A percentile compares a stretch with the other conserved stretches of the same genome.
Evolutionary conservation across 2,797 vertebrate genomes (phyloP).

Genomic region (Tragopan temminckii): DNA sequence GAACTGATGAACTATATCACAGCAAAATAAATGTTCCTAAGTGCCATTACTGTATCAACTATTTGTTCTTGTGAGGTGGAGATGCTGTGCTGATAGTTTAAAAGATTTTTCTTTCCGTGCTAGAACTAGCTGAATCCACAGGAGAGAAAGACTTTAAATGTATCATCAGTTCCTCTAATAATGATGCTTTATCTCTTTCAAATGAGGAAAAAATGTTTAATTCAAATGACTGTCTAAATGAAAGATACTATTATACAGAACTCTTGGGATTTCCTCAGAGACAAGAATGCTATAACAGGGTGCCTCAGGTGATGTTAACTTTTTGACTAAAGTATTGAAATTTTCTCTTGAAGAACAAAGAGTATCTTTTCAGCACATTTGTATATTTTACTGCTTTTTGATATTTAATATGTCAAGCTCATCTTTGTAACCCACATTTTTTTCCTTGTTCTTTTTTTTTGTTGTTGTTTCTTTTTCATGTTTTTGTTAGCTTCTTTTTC

Average conservation of each 20-base stretch:
- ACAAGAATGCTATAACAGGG: neutral
- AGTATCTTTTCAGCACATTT: neutral
- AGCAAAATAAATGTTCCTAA: neutral
- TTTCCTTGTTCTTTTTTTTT: neutral
- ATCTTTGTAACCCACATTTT: neutral
- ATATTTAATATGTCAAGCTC: neutral
- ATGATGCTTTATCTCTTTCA: conserved; percentile 41
- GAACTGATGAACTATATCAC: neutral
- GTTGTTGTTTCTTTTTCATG: neutral
- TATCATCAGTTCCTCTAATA: conserved; percentile 22
- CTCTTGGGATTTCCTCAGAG: conserved; percentile 8
- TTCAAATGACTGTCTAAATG: conserved; percentile 29
- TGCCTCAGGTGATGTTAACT: neutral
- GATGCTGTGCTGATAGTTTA: neutral
- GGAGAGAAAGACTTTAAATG: conserved; percentile 30
- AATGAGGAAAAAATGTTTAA: conserved; percentile 29
- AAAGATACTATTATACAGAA: neutral
- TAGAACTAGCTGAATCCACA: conserved; percentile 2
- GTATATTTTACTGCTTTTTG: neutral
- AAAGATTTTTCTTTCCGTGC: neutral
- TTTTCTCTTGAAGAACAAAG: conserved; percentile 10
- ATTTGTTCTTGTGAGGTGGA: neutral
- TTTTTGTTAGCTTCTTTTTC: neutral
- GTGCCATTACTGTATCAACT: neutral
- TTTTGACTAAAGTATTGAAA: neutral